Percentiles rank a stretch among this genome's conserved stretches.
These are phyloP conservation scores for Centroberyx gerrardi DNA, from an alignment of 2,797 vertebrate genomes.

Conservation along the genomic window DNA sequence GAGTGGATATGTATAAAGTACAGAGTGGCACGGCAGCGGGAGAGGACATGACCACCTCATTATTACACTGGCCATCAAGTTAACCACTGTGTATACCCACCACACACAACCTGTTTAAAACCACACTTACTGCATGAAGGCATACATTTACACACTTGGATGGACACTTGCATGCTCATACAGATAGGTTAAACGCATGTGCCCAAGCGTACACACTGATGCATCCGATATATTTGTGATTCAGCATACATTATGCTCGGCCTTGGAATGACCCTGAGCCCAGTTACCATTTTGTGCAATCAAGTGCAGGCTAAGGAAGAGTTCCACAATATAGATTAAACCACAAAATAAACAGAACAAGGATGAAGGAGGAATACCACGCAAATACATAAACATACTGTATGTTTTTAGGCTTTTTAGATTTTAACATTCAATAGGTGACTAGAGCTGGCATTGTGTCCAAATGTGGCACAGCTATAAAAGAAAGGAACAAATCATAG, in stretches of 20 bases:
- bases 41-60: slow-evolving; percentile 20
- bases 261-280: slow-evolving; percentile 25
- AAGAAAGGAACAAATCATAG: background rate
- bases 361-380: slow-evolving; percentile 12
- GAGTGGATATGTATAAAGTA: slow-evolving; percentile 16
- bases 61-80: slow-evolving; percentile 28
- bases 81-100: slow-evolving; percentile 13
- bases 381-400: background rate
- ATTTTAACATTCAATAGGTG: slow-evolving; percentile 13
- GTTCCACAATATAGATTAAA: slow-evolving; percentile 21
- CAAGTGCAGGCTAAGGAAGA: background rate
- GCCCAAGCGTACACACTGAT: too few relatives aligned
- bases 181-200: background rate
- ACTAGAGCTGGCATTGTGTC: background rate
- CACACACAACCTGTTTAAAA: slow-evolving; percentile 21
- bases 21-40: background rate
- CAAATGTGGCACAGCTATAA: too few relatives aligned
- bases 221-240: background rate
- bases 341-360: background rate
- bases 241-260: background rate
- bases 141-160: background rate
- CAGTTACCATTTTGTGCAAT: slow-evolving; percentile 25
- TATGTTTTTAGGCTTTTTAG: slow-evolving; percentile 6
- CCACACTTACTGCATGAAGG: slow-evolving; percentile 3
- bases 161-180: background rate